Evolutionary conservation across 2,113 vertebrate species (phyloP), one percentile per base, ranked within the genome.

Genomic region (Todiramphus chloris): DNA sequence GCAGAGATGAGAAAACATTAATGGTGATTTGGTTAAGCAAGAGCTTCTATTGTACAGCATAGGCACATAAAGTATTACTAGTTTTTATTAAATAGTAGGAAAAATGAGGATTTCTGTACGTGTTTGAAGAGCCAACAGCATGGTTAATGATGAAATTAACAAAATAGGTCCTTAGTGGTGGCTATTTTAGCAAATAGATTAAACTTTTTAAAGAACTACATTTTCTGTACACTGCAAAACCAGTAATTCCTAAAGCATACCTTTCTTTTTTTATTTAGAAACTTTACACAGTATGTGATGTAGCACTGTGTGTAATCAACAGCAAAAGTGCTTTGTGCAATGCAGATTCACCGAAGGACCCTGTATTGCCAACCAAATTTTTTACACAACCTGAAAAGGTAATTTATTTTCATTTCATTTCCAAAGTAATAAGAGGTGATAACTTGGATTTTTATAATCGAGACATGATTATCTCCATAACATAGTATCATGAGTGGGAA

Each of bases 281-380:
- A 98, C 98, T 99, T 86, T 99, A 99, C 72, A 99, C 99, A 33
- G 99, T 99, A n/a, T 99, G 99, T 96, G 99, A 99, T 72, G 99
- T 99, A 73, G 99, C 99, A 39, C 98, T 99, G 15, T 99, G 99
- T 79, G 99, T 99, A 82, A 99, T 99, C 93, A 99, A 99, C 93
- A 99, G 99, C 97, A 99, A 99, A 98, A 99, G 99, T 98, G 99
- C 99, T 87, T 98, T 99, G 55, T 99, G 99, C 97, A 99, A 99
- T 97, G 98, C 99, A 97, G 99, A 99, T 53, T 99, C 98, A 46
- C 99, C 99, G 1, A 99, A 99, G 98, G 99, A 99, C 81, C 99
- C 99, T 30, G 98, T 99, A 68, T 97, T 99, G 84, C 99, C 99
- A 43, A 96, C 98, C 79, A 99, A 99, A 97, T 99, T 99, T 98